A percentile compares a stretch with the other conserved stretches of the same genome.
Conservation (phyloP, 2,797 vertebrate genomes). For the Typhlichthys eigenmanni region DNA sequence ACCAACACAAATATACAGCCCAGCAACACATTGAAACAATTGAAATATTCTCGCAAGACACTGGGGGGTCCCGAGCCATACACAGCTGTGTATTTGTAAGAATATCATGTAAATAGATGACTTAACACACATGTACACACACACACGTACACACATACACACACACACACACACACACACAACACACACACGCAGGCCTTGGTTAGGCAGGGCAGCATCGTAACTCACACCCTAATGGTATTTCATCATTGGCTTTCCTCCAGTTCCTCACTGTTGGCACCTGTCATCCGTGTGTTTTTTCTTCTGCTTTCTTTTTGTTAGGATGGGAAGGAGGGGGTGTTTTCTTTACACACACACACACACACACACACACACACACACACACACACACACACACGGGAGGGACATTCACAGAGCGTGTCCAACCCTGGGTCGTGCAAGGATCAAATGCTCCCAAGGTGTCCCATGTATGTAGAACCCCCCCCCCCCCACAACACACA, state of each 20-base stretch:
- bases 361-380: constrained; percentile 31
- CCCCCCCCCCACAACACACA: neutral
- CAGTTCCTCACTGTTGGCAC: constrained; percentile 54
- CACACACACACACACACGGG: constrained; percentile 15
- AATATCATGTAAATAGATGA: too few relatives aligned
- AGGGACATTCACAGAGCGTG: constrained; percentile 70
- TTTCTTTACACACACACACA: constrained; percentile 41
- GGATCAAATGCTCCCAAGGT: constrained; percentile 74
- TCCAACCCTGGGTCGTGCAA: constrained; percentile 59
- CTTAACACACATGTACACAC: neutral
- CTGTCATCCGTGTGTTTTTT: constrained; percentile 68
- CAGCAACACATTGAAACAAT: too few relatives aligned
- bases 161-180: neutral
- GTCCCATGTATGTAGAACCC: constrained; percentile 39
- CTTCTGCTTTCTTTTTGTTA: constrained; percentile 44
- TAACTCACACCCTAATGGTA: constrained; percentile 31
- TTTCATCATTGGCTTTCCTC: constrained; percentile 51
- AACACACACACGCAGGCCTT: neutral
- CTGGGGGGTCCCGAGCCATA: too few relatives aligned
- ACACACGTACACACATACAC: neutral
- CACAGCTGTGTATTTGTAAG: too few relatives aligned
- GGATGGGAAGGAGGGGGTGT: constrained; percentile 59
- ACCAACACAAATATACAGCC: too few relatives aligned
- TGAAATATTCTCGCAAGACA: too few relatives aligned
- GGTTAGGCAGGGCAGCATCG: neutral